Conservation (phyloP, 92 coral and sea anemone species). For the Nematostella vectensis region DNA sequence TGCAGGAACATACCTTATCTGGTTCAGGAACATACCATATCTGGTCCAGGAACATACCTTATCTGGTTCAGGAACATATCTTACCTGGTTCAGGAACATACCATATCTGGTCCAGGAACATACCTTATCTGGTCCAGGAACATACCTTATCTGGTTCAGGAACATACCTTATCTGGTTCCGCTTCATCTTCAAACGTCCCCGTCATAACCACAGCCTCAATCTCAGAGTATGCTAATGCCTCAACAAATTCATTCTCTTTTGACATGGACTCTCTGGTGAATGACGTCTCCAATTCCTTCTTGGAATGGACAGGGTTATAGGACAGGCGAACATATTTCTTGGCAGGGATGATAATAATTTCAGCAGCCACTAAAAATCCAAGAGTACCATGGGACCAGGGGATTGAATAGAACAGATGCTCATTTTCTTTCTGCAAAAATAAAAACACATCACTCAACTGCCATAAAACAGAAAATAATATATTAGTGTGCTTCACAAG, state of each 20-base stretch:
- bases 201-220: conserved; percentile 43
- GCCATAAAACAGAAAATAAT: too few species aligned
- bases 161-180: conserved; percentile 29
- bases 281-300: conserved; percentile 18
- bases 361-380: conserved; percentile 60
- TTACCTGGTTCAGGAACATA: too few species aligned
- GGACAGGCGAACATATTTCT: conserved; percentile 27
- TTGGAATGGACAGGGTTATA: conserved; percentile 34
- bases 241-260: conserved; percentile 48
- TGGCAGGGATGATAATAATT: conserved; percentile 38
- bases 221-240: conserved; percentile 45
- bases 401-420: conserved; percentile 39
- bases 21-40: too few species aligned
- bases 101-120: too few species aligned
- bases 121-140: too few species aligned
- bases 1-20: too few species aligned
- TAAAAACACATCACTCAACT: background rate
- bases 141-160: too few species aligned
- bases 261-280: conserved; percentile 16
- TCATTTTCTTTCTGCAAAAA: conserved; percentile 35
- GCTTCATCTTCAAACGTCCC: conserved; percentile 31
- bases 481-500: too few species aligned
- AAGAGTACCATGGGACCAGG: conserved; percentile 60
- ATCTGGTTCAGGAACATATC: too few species aligned
- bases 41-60: too few species aligned